Evolutionary conservation across 2,797 vertebrate species (phyloP), one percentile per base, ranked within the genome.

Genomic region (Leptoclinus maculatus): DNA sequence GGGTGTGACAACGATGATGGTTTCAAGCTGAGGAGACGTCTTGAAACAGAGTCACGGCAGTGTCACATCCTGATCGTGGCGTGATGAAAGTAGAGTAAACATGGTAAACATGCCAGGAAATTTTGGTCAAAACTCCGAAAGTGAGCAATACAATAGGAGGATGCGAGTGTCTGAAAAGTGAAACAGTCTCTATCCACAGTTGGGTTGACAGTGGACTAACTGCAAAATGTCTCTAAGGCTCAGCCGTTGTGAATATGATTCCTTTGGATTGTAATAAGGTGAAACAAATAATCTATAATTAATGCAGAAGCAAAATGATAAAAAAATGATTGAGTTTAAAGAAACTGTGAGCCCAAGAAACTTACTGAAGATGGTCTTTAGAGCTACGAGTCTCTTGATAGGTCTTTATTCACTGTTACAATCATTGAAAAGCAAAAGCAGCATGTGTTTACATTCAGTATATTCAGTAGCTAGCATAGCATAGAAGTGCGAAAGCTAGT

Each of bases 1-100:
- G 93, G 88, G 90, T 93, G 90, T 91, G 93, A 94, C 93, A 91
- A 90, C 82, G 76, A 83, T 90, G 94, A 93, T 51, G 91, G 92
- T 92, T 93, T 94, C 91, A 92, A 93, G 89, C 92, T 90, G 89
- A 85, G 91, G 89, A 90, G 87, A 83, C 68, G 83, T 88, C 86
- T 91, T 86, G 87, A 91, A 92, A 88, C 85, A 17, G 90, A 93
- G 92, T 86, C 90, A 69, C 78, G 79, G 84, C 80, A 38, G 86
- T 91, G 92, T 91, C 92, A 89, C 83, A 91, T 93, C 86, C 92
- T 90, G 88, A 91, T 88, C 78, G 71, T 4, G 78, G 81, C 51
- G 36, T 41, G 81, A 93, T 92, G 86, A 93, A 94, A 94, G 91
- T 0, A 80, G 89, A 90, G 91, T 93, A 93, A 93, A 94, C 92